These are phyloP conservation scores for Trilocha varians DNA, from an alignment of 2,888 invertebrate species.

Conservation along the genomic window DNA sequence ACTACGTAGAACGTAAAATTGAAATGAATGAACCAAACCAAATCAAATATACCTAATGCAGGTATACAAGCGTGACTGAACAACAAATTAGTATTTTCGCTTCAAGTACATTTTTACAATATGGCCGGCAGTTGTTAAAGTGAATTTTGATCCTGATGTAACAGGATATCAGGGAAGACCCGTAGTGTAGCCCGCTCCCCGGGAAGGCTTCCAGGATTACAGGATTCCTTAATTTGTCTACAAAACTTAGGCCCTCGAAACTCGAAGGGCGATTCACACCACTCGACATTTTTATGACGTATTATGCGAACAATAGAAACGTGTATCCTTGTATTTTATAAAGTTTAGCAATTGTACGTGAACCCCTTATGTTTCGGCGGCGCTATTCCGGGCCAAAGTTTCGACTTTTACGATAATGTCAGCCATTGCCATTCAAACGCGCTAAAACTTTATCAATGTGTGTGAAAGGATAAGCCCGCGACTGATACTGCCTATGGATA, in stretches of 20 bases:
- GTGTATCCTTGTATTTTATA: slow-evolving; percentile 62
- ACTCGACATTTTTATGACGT: slow-evolving; percentile 61
- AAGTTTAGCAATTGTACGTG: slow-evolving; percentile 70
- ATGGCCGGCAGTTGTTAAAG: slow-evolving; percentile 14
- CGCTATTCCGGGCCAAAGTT: slow-evolving; percentile 68
- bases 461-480: slow-evolving; percentile 64
- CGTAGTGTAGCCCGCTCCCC: slow-evolving; percentile 20
- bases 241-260: slow-evolving; percentile 20
- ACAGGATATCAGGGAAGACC: slow-evolving; percentile 49
- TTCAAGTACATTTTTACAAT: not conserved
- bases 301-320: slow-evolving; percentile 55
- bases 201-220: slow-evolving; percentile 43
- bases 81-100: not conserved
- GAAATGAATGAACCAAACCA: no score
- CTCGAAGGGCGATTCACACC: slow-evolving; percentile 37
- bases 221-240: slow-evolving; percentile 39
- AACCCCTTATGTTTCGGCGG: slow-evolving; percentile 68
- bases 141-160: slow-evolving; percentile 40
- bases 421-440: slow-evolving; percentile 71
- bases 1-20: no score
- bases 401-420: slow-evolving; percentile 72
- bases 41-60: no score
- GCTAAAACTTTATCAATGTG: slow-evolving; percentile 71
- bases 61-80: no score
- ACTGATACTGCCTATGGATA: slow-evolving; percentile 34